phyloP scores from a whole-genome alignment of 2,113 vertebrate species.

The Lepidothrix coronata region DNA sequence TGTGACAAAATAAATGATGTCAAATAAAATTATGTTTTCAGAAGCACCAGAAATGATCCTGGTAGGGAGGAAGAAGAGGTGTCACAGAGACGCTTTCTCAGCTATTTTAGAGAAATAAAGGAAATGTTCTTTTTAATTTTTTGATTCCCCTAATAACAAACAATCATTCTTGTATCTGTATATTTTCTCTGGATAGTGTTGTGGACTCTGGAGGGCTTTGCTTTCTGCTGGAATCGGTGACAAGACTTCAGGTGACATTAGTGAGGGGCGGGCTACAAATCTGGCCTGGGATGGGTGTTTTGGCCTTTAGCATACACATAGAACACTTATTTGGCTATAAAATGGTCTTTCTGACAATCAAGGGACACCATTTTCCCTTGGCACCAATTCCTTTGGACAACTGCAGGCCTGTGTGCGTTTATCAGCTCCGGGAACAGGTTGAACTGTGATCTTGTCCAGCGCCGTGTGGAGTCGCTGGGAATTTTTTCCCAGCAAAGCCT shows the following conservation, averaged over 20 bases:
- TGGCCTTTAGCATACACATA: fast-evolving
- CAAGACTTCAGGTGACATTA: fast-evolving
- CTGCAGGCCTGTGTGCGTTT: neutral
- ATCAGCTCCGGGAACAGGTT: neutral
- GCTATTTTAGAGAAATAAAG: neutral
- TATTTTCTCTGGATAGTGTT: neutral
- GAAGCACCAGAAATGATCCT: neutral
- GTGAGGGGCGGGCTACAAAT: neutral
- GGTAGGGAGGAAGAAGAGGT: neutral
- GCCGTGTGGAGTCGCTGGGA: fast-evolving
- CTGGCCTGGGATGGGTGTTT: neutral
- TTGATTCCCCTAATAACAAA: neutral
- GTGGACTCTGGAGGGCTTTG: neutral
- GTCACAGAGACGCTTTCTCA: neutral
- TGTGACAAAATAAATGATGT: neutral
- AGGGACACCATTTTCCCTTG: neutral
- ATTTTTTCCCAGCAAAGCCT: neutral
- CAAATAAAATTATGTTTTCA: neutral
- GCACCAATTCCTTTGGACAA: neutral
- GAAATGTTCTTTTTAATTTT: neutral
- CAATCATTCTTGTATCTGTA: neutral
- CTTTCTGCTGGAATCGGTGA: neutral
- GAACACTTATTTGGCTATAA: neutral
- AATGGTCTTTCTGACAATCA: neutral
- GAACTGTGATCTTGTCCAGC: neutral